These are phyloP conservation scores for Drosophila kuntzei DNA, from an alignment of 2,888 invertebrate species.

Conservation along the genomic window DNA sequence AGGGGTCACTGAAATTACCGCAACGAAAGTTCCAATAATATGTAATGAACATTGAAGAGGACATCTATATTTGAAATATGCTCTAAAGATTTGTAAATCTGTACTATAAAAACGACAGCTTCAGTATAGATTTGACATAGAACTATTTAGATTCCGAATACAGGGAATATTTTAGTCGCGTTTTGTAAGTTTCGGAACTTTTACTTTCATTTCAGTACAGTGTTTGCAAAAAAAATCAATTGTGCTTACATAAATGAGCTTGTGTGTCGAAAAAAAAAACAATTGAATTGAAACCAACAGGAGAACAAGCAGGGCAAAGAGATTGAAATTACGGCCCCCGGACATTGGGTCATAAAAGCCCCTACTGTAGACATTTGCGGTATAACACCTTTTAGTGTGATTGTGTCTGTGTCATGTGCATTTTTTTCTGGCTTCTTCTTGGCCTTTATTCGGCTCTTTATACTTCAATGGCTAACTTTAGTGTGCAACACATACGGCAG, in stretches of 20 bases:
- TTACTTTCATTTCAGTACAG: slow-evolving; percentile 5
- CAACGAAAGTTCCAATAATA: slow-evolving; percentile 36
- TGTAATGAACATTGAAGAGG: neutral
- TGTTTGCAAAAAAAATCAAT: slow-evolving; percentile 2
- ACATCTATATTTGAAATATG: neutral
- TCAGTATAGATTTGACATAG: neutral
- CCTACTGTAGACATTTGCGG: slow-evolving; percentile 51
- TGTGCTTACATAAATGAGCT: slow-evolving; percentile 18
- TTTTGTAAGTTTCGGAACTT: neutral
- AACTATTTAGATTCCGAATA: neutral
- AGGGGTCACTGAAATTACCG: slow-evolving; percentile 63
- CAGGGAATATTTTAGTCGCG: neutral
- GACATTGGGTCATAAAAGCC: slow-evolving; percentile 56
- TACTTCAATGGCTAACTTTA: slow-evolving; percentile 45
- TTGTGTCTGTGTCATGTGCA: slow-evolving; percentile 52
- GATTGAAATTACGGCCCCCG: slow-evolving; percentile 25
- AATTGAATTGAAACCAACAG: slow-evolving; percentile 42
- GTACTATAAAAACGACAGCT: neutral
- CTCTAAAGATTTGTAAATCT: slow-evolving; percentile 1
- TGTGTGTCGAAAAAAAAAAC: slow-evolving; percentile 16
- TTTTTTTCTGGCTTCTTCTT: neutral
- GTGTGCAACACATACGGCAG: slow-evolving; percentile 30
- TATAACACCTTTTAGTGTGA: slow-evolving; percentile 76
- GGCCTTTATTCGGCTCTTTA: slow-evolving; percentile 6
- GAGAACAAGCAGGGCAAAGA: slow-evolving; percentile 1